Conservation (phyloP, 2,888 invertebrate genomes). For the Cataglyphis cursor region DNA sequence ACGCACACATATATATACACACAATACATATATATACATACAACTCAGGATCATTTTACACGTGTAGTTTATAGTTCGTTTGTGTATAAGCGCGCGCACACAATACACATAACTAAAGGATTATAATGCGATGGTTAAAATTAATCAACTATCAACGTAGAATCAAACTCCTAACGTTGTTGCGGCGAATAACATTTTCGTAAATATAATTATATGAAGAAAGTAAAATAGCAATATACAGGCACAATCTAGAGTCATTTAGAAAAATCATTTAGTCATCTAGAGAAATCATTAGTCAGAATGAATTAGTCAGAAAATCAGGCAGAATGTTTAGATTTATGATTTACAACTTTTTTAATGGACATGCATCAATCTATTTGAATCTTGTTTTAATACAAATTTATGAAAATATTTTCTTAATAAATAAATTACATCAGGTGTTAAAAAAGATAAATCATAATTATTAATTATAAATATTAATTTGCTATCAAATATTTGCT, state of each 20-base stretch:
- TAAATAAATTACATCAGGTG: background rate
- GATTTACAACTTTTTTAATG: background rate
- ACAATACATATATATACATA: background rate
- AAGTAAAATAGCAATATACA: background rate
- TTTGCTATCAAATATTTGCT: background rate
- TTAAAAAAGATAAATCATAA: background rate
- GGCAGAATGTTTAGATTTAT: background rate
- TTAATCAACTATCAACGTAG: slow-evolving; percentile 31
- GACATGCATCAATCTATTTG: background rate
- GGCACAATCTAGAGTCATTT: background rate
- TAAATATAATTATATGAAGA: background rate
- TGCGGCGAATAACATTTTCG: background rate
- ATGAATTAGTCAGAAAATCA: too few relatives aligned
- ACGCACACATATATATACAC: slow-evolving; percentile 41
- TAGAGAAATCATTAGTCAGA: background rate
- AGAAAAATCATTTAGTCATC: too few relatives aligned
- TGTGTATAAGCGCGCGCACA: slow-evolving; percentile 44
- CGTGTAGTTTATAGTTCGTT: slow-evolving; percentile 62
- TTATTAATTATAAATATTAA: background rate
- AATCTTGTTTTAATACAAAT: background rate
- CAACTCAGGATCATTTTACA: slow-evolving; percentile 53
- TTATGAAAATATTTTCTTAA: background rate
- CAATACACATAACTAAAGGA: slow-evolving; percentile 55
- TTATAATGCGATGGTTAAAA: slow-evolving; percentile 36
- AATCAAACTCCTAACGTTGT: slow-evolving; percentile 2